These are phyloP conservation scores for Coremacera marginata DNA, from an alignment of 2,888 invertebrate genomes.

Conservation along the genomic window DNA sequence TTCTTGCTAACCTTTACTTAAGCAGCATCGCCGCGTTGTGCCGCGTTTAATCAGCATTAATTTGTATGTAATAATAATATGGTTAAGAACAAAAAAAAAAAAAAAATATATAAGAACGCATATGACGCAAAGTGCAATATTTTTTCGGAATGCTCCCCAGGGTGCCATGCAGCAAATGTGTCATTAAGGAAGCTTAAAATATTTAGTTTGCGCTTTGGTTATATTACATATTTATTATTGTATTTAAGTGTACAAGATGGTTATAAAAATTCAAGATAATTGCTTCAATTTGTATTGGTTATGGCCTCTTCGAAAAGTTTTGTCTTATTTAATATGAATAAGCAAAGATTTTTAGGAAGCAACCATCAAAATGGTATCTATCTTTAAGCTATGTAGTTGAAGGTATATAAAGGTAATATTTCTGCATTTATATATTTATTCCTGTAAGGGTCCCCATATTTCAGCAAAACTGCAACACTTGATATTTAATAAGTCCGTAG, in stretches of 20 bases:
- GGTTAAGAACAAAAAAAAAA: not conserved
- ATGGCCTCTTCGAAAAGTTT: too few relatives aligned
- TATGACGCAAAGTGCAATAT: not conserved
- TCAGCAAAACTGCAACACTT: too few relatives aligned
- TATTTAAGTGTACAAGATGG: not conserved
- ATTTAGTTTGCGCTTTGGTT: not conserved
- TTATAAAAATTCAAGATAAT: conserved; percentile 14
- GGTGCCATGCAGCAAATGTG: not conserved
- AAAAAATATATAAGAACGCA: too few relatives aligned
- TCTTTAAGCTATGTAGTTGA: too few relatives aligned
- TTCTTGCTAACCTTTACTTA: conserved; percentile 1
- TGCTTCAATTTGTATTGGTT: not conserved
- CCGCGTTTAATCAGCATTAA: conserved; percentile 28
- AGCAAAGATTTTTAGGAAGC: too few relatives aligned
- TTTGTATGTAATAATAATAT: conserved; percentile 14
- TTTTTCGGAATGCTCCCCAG: not conserved
- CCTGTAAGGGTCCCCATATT: too few relatives aligned
- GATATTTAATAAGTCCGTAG: too few relatives aligned
- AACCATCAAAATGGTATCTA: too few relatives aligned
- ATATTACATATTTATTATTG: not conserved
- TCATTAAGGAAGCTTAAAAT: not conserved
- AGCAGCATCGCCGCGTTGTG: not conserved
- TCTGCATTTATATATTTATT: too few relatives aligned
- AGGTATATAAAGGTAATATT: too few relatives aligned
- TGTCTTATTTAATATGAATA: too few relatives aligned